Conservation (phyloP, 2,888 invertebrate species). For the Embidobia sp. region DNA sequence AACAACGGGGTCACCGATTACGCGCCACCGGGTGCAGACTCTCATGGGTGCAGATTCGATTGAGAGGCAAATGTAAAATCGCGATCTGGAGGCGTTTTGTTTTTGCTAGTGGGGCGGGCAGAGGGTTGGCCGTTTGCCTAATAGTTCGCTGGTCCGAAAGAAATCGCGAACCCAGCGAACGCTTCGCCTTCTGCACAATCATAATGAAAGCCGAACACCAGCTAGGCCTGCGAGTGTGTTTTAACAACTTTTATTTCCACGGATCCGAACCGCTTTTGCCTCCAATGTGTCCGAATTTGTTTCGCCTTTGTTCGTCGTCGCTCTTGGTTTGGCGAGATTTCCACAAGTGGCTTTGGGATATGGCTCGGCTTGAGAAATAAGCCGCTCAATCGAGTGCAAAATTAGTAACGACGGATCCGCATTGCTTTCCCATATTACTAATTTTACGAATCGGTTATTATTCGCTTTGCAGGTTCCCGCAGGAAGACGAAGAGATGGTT, state of each 20-base stretch:
- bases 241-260: conserved; percentile 43
- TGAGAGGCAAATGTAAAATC: conserved; percentile 72
- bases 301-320: too few relatives aligned
- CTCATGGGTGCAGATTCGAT: conserved; percentile 71
- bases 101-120: conserved; percentile 79
- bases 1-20: conserved; percentile 79
- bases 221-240: conserved; percentile 13
- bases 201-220: conserved; percentile 29
- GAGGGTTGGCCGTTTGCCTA: conserved; percentile 79
- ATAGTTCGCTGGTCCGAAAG: conserved; percentile 77
- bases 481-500: too few relatives aligned
- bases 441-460: too few relatives aligned
- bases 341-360: too few relatives aligned
- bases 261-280: conserved; percentile 24
- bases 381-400: too few relatives aligned
- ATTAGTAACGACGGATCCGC: too few relatives aligned
- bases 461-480: too few relatives aligned
- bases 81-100: conserved; percentile 80
- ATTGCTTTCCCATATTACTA: too few relatives aligned
- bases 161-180: conserved; percentile 66
- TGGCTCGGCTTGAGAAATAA: too few relatives aligned
- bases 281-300: conserved; percentile 5
- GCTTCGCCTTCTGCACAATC: conserved; percentile 50
- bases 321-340: too few relatives aligned
- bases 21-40: conserved; percentile 72